These are phyloP conservation scores for Panagrolaimus sp. DNA, from an alignment of 1,140 invertebrate genomes.

Conservation along the genomic window DNA sequence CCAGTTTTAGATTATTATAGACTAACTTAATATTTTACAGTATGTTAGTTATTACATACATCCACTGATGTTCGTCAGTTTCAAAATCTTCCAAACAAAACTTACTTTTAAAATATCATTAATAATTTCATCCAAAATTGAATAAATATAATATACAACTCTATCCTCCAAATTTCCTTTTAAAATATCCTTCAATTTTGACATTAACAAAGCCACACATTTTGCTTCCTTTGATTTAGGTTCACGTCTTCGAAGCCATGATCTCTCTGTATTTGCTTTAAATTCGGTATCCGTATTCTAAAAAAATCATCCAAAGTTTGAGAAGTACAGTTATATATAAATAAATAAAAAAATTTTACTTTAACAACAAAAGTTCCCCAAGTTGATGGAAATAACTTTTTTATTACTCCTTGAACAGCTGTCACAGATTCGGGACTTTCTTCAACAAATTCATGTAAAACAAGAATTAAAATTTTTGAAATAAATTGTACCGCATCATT, in stretches of 20 bases:
- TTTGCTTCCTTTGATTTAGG: constrained; percentile 4
- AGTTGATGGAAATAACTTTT: constrained; percentile 17
- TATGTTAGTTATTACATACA: no score
- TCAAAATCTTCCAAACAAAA: no score
- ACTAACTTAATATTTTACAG: no score
- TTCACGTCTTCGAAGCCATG: neutral
- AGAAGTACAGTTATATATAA: constrained; percentile 23
- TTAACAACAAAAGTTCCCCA: constrained; percentile 37
- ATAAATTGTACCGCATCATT: constrained; percentile 33
- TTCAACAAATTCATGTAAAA: constrained; percentile 34
- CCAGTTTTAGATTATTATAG: no score
- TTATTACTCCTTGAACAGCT: constrained; percentile 1
- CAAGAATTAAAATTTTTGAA: constrained; percentile 34
- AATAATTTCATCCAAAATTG: constrained; percentile 3
- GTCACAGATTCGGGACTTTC: constrained; percentile 23
- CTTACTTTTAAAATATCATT: constrained; percentile 12
- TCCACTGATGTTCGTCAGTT: neutral
- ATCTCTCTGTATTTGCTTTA: neutral
- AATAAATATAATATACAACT: constrained; percentile 12
- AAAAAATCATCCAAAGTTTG: constrained; percentile 11
- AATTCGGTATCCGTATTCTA: neutral
- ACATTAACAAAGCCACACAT: neutral
- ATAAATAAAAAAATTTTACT: constrained; percentile 1
- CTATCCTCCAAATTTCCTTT: neutral
- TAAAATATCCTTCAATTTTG: neutral